Evolutionary conservation across 2,797 vertebrate genomes (phyloP), one percentile per base, ranked within the genome.

Genomic region (Lutjanus campechanus): DNA sequence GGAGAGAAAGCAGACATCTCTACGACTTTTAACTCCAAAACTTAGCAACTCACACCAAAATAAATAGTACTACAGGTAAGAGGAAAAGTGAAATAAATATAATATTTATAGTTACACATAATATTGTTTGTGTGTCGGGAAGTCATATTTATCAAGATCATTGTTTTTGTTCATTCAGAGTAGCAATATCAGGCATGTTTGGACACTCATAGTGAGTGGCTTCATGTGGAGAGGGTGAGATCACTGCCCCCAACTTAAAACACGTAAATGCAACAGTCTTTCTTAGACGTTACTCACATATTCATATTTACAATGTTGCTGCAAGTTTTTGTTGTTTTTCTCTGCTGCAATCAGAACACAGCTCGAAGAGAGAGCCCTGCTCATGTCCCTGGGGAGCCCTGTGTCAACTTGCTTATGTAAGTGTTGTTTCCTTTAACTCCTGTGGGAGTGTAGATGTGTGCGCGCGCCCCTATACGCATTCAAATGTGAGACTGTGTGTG

Each of bases 391-490:
- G 50, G 61, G 62, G 71, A 85, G 88, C 72, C 82, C 72, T 3
- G 20, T 8, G n/a, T 88, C 85, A 86, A 83, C 77, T 76, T 56
- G 70, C 85, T 94, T 92, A 93, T 75, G 81, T 69, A 92, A 90
- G 87, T 65, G 78, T 76, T 91, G 91, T 92, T 93, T 91, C 89
- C 83, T 89, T 85, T 79, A 77, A 82, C 53, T 74, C 36, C 47
- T 68, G 69, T 76, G 50, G 63, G 64, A 80, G 62, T 53, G 43
- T 56, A 51, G 40, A 47, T 56, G 15, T 63, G 53, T 66, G 51
- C 61, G 59, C 7, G 7, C 17, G 19, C 53, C 51, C 20, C 29
- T 47, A 13, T 51, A 49, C 19, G 22, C 77, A 73, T 80, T 83
- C 62, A 79, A 62, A 74, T 75, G 70, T 64, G 53, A 79, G 20